phyloP scores from a whole-genome alignment of 30 jellyfish, hydroid and myxozoan species.

The Aurelia aurita complex sp. Pacific region DNA sequence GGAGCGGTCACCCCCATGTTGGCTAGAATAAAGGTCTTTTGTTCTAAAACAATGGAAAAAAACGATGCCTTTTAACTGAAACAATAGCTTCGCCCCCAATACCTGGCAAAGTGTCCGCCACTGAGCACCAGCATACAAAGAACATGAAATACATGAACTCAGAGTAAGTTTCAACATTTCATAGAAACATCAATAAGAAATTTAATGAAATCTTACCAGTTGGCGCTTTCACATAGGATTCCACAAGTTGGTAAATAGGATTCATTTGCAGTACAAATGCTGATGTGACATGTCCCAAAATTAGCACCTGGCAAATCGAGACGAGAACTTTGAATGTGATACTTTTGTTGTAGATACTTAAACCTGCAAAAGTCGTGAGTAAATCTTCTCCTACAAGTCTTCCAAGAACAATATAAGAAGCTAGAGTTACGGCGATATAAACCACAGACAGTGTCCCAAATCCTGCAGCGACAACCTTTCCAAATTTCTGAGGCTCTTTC shows the following conservation, averaged over 20 bases:
- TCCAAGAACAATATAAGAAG: constrained; percentile 86
- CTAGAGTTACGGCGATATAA: constrained; percentile 68
- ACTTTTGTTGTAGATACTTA: constrained; percentile 52
- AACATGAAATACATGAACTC: too few species aligned
- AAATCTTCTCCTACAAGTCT: constrained; percentile 81
- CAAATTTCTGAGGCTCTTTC: constrained; percentile 83
- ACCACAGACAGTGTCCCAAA: constrained; percentile 66
- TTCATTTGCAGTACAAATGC: constrained; percentile 88
- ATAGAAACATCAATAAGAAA: too few species aligned
- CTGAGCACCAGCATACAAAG: too few species aligned
- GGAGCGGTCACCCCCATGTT: too few species aligned
- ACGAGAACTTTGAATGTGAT: constrained; percentile 71
- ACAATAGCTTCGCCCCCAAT: too few species aligned
- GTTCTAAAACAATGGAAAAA: too few species aligned
- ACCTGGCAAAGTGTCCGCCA: too few species aligned
- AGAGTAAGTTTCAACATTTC: too few species aligned
- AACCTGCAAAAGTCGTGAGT: constrained; percentile 68
- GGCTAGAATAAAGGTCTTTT: too few species aligned
- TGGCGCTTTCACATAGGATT: constrained; percentile 75
- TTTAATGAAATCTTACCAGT: constrained; percentile 65
- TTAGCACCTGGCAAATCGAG: constrained; percentile 83
- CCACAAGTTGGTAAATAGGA: constrained; percentile 91
- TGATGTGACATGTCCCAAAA: constrained; percentile 88
- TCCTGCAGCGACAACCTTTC: constrained; percentile 76
- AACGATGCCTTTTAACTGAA: too few species aligned